These are phyloP conservation scores for Natrix natrix DNA, from an alignment of 2,797 vertebrate genomes.

Conservation along the genomic window DNA sequence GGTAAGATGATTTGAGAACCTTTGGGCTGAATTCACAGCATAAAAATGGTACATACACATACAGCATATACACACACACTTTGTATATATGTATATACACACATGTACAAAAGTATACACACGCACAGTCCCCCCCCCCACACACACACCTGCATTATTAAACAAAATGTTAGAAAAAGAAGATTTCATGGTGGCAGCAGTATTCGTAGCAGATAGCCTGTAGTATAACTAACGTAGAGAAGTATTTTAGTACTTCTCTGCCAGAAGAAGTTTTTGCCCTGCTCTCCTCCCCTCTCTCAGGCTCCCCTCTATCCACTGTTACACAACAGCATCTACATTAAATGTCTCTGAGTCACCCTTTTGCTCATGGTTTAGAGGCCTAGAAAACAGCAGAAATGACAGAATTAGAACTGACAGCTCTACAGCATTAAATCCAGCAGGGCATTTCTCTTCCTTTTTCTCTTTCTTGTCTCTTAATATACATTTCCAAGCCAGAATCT, in stretches of 20 bases:
- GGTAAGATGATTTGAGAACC: background rate
- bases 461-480: background rate
- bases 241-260: background rate
- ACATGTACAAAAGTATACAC: background rate
- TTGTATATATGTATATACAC: background rate
- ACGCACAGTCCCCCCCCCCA: no score
- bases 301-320: slow-evolving; percentile 12
- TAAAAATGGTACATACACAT: background rate
- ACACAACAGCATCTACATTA: background rate
- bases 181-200: background rate
- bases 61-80: background rate
- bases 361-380: background rate
- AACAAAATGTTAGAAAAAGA: slow-evolving; percentile 9
- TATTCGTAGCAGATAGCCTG: slow-evolving; percentile 5
- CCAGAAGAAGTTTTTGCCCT: slow-evolving; percentile 25
- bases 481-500: background rate
- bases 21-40: background rate
- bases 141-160: background rate
- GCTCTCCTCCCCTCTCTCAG: background rate
- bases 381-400: slow-evolving; percentile 42
- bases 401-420: slow-evolving; percentile 55
- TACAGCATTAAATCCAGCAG: slow-evolving; percentile 22
- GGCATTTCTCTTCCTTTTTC: slow-evolving; percentile 11
- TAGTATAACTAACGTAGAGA: background rate
- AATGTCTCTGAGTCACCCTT: slow-evolving; percentile 34